These are phyloP conservation scores for Candoia aspera DNA, from an alignment of 2,113 vertebrate genomes.

Conservation along the genomic window DNA sequence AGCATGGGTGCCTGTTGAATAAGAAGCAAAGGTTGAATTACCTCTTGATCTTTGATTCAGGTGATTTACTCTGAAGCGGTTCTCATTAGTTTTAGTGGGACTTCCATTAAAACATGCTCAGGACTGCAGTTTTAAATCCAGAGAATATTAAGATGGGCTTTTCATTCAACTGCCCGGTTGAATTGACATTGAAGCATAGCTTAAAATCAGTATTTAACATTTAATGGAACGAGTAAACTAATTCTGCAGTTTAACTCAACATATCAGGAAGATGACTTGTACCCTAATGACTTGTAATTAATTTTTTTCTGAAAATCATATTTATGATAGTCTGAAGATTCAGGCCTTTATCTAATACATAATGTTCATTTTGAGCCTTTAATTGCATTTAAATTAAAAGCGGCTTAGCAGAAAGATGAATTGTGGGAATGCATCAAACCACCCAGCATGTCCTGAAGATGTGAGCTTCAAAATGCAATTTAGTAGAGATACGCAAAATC, in stretches of 20 bases:
- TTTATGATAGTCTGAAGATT: slow-evolving; percentile 89
- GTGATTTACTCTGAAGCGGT: not conserved
- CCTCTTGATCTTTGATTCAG: not conserved
- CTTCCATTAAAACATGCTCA: slow-evolving; percentile 36
- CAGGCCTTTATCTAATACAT: slow-evolving; percentile 90
- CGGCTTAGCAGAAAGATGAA: slow-evolving; percentile 91
- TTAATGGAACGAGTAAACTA: slow-evolving; percentile 88
- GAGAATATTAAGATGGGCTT: slow-evolving; percentile 56
- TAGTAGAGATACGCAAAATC: slow-evolving; percentile 83
- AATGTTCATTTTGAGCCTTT: slow-evolving; percentile 94
- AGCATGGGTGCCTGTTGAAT: not conserved
- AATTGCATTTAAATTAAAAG: slow-evolving; percentile 97
- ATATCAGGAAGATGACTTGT: slow-evolving; percentile 89
- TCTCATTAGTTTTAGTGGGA: not conserved
- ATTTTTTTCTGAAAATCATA: slow-evolving; percentile 85
- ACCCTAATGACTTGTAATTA: slow-evolving; percentile 94
- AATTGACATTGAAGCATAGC: slow-evolving; percentile 78
- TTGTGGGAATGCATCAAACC: slow-evolving; percentile 89
- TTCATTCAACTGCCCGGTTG: slow-evolving; percentile 76
- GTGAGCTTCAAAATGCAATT: slow-evolving; percentile 91
- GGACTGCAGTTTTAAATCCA: slow-evolving; percentile 56
- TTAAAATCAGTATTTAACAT: slow-evolving; percentile 87
- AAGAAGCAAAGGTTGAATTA: not conserved
- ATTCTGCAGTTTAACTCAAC: slow-evolving; percentile 89
- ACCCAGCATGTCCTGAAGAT: slow-evolving; percentile 88